Conservation (phyloP, 2,797 vertebrate genomes). For the Spinibarbus caldwelli region DNA sequence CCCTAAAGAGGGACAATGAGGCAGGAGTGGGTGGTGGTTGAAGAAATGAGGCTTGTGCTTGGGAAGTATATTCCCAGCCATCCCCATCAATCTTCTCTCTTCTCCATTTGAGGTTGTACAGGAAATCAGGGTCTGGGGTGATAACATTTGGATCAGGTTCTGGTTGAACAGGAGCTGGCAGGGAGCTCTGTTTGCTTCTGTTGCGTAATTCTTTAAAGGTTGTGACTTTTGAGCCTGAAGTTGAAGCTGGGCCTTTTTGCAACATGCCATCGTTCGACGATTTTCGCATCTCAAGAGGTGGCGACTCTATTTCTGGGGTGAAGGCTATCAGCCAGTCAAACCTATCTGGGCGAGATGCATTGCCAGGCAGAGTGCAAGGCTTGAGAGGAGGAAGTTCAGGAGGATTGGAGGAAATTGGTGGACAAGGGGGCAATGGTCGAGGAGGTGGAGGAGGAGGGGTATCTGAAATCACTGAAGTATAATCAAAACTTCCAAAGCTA, state of each 20-base stretch:
- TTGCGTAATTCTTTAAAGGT: conserved; percentile 90
- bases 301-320: conserved; percentile 85
- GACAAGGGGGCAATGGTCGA: conserved; percentile 77
- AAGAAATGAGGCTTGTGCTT: conserved; percentile 80
- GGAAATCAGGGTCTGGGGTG: conserved; percentile 81
- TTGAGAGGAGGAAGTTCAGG: conserved; percentile 65
- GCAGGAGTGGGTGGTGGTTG: conserved; percentile 75
- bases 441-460: conserved; percentile 81
- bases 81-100: conserved; percentile 73
- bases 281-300: conserved; percentile 65
- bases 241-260: conserved; percentile 63
- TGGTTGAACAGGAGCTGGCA: conserved; percentile 64
- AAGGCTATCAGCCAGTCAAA: conserved; percentile 97
- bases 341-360: conserved; percentile 81
- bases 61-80: conserved; percentile 84
- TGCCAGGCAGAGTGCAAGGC: conserved; percentile 75
- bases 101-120: conserved; percentile 84
- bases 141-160: conserved; percentile 78
- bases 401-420: conserved; percentile 68
- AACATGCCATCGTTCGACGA: conserved; percentile 50
- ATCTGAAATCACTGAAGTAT: conserved; percentile 66
- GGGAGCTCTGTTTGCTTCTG: conserved; percentile 78
- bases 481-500: conserved; percentile 67
- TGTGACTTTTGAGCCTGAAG: conserved; percentile 78
- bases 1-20: conserved; percentile 79